Conservation (phyloP, 1,140 invertebrate genomes). For the Thrips palmi region DNA sequence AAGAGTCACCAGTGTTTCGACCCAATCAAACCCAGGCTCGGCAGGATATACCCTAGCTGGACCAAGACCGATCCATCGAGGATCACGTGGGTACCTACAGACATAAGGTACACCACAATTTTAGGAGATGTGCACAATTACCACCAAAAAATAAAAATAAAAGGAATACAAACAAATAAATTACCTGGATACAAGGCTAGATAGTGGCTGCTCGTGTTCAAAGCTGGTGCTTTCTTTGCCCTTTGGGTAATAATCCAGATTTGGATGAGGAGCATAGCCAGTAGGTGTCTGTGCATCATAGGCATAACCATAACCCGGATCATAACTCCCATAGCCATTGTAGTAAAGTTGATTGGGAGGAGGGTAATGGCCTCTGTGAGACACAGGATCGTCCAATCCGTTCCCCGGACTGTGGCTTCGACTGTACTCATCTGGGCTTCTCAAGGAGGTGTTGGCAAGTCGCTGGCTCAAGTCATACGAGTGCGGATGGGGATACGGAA, state of each 20-base stretch:
- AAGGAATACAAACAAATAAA: constrained; percentile 7
- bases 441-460: too few species aligned
- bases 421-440: too few species aligned
- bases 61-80: constrained; percentile 11
- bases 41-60: constrained; percentile 3
- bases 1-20: constrained; percentile 60
- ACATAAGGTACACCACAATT: not conserved
- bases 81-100: constrained; percentile 3
- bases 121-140: not conserved
- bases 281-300: constrained; percentile 3
- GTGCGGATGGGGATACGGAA: too few species aligned
- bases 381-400: constrained; percentile 3
- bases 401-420: constrained; percentile 10
- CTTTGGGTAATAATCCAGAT: constrained; percentile 17
- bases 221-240: constrained; percentile 47
- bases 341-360: constrained; percentile 7
- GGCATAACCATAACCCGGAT: constrained; percentile 17
- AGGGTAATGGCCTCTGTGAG: not conserved
- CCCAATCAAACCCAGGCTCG: constrained; percentile 36
- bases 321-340: constrained; percentile 15
- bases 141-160: not conserved
- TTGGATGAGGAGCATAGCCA: constrained; percentile 11
- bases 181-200: constrained; percentile 29
- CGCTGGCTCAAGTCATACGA: too few species aligned
- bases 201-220: constrained; percentile 40